Base-by-base conservation (phyloP, 2,888 invertebrate species). In the Vannuccia rotundouncinata region DNA sequence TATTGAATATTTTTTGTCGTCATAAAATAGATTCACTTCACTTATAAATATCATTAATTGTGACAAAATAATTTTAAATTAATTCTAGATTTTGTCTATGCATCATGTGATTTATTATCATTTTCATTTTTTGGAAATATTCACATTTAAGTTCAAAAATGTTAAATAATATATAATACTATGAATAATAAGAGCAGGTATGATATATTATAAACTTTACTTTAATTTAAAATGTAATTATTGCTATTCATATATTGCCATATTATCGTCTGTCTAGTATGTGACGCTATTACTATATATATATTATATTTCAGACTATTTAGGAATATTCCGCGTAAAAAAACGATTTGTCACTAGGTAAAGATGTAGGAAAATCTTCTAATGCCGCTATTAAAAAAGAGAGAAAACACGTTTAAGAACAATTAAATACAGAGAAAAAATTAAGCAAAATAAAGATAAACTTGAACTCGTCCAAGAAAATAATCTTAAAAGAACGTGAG, bases 321-420 rank as follows among this genome's bases (percentile, higher is more conserved):
- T 66, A 66, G 25, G 22, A 66, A 22, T 22, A 5, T 66, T 5
- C 66, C 25, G 66, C 66, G 66, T 66, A 66, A 66, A 66, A n/a
- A 66, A 66, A 2, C 2, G 2, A 22, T 5, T 66, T 66, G 66
- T 66, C 66, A 66, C 10, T 22, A 27, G 25, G 66, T 66, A 66
- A 66, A 22, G 66, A 66, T 17, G 17, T 45, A 2, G 66, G 66
- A 5, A 66, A 27, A 66, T n/a, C 25, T 5, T 66, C 66, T 66
- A 27, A 66, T 17, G 45, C 45, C 45, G 45, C 45, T 45, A 45
- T 66, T 66, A 66, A 66, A 66, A 66, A 22, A 66, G 10, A 66
- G 10, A 66, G 66, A 66, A 66, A 66, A 66, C 66, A 66, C 25
- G 66, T 66, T 66, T 66, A 66, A 66, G 66, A 66, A 66, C 66